Percentiles rank a stretch among this genome's conserved stretches.
These are phyloP conservation scores for Athalia rosae DNA, from an alignment of 2,888 invertebrate species.

Conservation along the genomic window DNA sequence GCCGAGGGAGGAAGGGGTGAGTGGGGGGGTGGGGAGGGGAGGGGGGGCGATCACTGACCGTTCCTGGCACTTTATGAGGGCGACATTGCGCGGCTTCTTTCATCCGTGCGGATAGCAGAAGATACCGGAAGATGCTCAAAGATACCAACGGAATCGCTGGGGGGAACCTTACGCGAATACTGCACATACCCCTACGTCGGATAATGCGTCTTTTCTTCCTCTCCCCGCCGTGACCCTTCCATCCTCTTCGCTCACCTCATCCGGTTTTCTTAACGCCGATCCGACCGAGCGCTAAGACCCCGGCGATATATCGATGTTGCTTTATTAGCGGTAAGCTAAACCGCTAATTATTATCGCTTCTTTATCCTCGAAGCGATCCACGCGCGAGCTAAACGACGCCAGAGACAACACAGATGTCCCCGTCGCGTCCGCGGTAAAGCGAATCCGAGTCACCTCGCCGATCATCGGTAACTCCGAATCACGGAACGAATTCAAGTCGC, in stretches of 20 bases:
- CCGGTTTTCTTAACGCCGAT: no score
- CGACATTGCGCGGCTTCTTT: slow-evolving; percentile 66
- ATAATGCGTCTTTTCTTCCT: slow-evolving; percentile 27
- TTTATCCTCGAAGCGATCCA: not conserved
- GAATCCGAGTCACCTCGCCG: no score
- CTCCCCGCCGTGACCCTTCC: not conserved
- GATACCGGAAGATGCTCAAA: slow-evolving; percentile 38
- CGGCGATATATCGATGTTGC: slow-evolving; percentile 43
- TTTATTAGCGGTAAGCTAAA: slow-evolving; percentile 51
- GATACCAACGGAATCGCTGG: slow-evolving; percentile 22
- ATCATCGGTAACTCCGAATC: no score
- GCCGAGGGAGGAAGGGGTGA: slow-evolving; percentile 9
- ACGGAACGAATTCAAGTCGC: no score
- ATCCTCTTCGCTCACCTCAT: not conserved
- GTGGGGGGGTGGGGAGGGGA: slow-evolving; percentile 28
- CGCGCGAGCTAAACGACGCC: no score
- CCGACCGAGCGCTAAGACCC: no score
- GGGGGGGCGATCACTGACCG: slow-evolving; percentile 48
- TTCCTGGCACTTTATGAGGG: slow-evolving; percentile 62
- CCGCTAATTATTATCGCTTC: slow-evolving; percentile 42
- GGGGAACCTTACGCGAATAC: slow-evolving; percentile 55
- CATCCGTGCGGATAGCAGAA: slow-evolving; percentile 57
- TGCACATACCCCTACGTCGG: slow-evolving; percentile 53
- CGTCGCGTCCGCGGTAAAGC: no score
- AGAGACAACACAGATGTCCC: no score